Conservation (phyloP, 2,797 vertebrate species). For the Macropus fuliginosus region DNA sequence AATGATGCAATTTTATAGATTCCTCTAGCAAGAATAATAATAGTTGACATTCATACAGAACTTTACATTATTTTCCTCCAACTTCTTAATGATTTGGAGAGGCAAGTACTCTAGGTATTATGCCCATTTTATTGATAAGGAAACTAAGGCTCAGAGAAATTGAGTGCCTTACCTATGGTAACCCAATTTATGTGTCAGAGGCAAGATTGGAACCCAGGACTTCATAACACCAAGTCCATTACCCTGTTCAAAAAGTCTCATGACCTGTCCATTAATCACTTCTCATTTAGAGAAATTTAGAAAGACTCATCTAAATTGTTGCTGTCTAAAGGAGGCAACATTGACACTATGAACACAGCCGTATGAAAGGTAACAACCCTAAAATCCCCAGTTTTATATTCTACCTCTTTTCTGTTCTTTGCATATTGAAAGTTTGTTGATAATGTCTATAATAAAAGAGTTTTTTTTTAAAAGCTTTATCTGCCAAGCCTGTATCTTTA, state of each 20-base stretch:
- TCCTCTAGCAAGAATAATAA: not conserved
- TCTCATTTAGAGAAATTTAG: not conserved
- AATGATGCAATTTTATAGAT: not conserved
- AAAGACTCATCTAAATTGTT: not conserved
- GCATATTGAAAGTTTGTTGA: not conserved
- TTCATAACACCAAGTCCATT: not conserved
- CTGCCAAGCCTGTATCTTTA: not conserved
- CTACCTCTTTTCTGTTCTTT: not conserved
- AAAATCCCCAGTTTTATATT: not conserved
- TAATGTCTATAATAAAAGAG: not conserved
- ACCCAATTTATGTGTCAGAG: not conserved
- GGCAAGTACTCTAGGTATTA: not conserved
- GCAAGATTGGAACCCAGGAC: not conserved
- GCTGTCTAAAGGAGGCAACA: not conserved
- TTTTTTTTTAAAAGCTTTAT: not conserved
- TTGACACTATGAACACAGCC: not conserved
- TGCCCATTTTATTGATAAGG: not conserved
- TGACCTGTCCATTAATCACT: not conserved
- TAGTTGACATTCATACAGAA: not conserved
- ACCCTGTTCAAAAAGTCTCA: not conserved
- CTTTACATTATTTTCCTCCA: not conserved
- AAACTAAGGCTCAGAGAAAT: not conserved
- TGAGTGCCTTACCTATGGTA: not conserved
- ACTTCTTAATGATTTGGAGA: not conserved
- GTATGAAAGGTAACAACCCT: not conserved